phyloP scores from a whole-genome alignment of 2,113 vertebrate genomes.

The Lethenteron camtschaticum region DNA sequence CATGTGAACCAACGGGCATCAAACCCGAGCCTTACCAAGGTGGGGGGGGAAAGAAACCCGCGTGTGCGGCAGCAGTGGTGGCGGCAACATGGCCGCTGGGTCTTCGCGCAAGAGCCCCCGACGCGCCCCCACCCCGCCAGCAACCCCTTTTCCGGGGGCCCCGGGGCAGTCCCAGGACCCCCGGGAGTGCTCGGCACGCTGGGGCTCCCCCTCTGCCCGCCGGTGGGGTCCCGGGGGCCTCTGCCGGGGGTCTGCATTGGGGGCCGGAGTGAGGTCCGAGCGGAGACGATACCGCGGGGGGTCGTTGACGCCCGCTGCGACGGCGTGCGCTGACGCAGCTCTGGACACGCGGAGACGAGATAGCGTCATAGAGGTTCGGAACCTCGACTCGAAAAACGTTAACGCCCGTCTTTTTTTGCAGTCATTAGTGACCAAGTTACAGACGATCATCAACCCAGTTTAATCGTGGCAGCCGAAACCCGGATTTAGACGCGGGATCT shows the following conservation, averaged over 20 bases:
- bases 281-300: neutral
- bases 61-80: too few relatives aligned
- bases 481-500: too few relatives aligned
- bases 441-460: slow-evolving; percentile 7
- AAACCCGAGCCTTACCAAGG: too few relatives aligned
- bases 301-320: slow-evolving; percentile 21
- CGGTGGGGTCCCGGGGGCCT: too few relatives aligned
- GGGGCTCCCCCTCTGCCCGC: slow-evolving; percentile 11
- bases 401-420: neutral
- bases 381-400: slow-evolving; percentile 1
- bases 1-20: too few relatives aligned
- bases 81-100: too few relatives aligned
- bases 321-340: slow-evolving; percentile 62
- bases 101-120: too few relatives aligned
- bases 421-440: neutral
- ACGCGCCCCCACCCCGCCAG: too few relatives aligned
- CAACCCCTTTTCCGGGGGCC: slow-evolving; percentile 41
- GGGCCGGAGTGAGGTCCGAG: too few relatives aligned
- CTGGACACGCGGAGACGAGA: slow-evolving; percentile 20
- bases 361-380: neutral
- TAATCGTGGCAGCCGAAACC: too few relatives aligned
- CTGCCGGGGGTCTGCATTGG: too few relatives aligned
- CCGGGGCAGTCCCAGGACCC: slow-evolving; percentile 34
- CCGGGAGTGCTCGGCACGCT: slow-evolving; percentile 23
- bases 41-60: too few relatives aligned